Evolutionary conservation across 2,888 invertebrate species (phyloP).

Genomic region (Andrena chrysosceles): DNA sequence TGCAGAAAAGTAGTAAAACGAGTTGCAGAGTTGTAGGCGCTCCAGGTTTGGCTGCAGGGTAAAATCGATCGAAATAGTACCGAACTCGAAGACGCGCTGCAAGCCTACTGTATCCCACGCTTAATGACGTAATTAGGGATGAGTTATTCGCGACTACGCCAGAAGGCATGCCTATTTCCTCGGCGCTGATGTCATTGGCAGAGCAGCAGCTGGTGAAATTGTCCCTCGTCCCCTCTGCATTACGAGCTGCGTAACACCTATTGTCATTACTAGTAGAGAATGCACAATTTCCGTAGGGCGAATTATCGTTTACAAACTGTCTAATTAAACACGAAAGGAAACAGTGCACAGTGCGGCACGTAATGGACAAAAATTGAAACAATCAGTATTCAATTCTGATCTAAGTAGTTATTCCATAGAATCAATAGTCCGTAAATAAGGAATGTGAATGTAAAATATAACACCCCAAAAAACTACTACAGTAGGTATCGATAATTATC

Average conservation of each 20-base stretch:
- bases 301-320: constrained; percentile 1
- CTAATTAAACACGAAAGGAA: neutral
- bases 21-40: neutral
- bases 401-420: too few relatives aligned
- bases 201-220: constrained; percentile 47
- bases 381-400: too few relatives aligned
- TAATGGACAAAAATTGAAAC: too few relatives aligned
- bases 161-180: constrained; percentile 62
- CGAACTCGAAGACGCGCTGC: constrained; percentile 36
- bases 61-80: constrained; percentile 41
- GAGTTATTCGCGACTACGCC: constrained; percentile 51
- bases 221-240: constrained; percentile 4
- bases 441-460: too few relatives aligned
- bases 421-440: too few relatives aligned
- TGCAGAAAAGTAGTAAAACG: neutral
- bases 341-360: neutral
- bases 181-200: constrained; percentile 66
- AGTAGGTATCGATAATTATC: too few relatives aligned
- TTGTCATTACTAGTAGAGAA: constrained; percentile 1
- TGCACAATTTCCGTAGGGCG: constrained; percentile 8
- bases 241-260: constrained; percentile 5
- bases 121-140: constrained; percentile 66
- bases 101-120: constrained; percentile 37
- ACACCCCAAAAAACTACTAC: too few relatives aligned
- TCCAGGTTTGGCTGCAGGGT: neutral